Evolutionary conservation across 2,888 invertebrate genomes (phyloP).

Genomic region (Drosophila anomalata): DNA sequence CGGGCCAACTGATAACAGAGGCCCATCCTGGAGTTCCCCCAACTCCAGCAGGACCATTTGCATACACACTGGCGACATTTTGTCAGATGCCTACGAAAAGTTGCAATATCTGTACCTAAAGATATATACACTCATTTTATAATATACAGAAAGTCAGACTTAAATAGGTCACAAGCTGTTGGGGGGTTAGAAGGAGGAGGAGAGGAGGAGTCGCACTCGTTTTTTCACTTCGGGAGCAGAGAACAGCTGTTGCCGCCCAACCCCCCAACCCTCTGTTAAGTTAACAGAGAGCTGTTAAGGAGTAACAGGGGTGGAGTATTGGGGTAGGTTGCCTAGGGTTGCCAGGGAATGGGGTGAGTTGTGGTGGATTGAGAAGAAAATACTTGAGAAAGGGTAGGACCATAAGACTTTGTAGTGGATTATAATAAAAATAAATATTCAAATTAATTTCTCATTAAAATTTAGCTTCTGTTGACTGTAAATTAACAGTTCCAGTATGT

Average conservation of each 20-base stretch:
- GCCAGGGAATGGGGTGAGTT: background rate
- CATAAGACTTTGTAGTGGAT: too few relatives aligned
- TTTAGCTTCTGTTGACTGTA: background rate
- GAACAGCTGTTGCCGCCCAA: conserved; percentile 38
- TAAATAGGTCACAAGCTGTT: conserved; percentile 67
- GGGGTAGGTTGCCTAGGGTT: conserved; percentile 15
- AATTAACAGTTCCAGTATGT: background rate
- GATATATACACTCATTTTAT: background rate
- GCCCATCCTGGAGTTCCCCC: conserved; percentile 7
- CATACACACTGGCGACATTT: conserved; percentile 17
- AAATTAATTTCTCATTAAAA: too few relatives aligned
- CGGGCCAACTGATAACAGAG: conserved; percentile 54
- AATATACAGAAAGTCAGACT: conserved; percentile 5
- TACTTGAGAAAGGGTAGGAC: too few relatives aligned
- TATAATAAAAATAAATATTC: background rate
- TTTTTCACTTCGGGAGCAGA: conserved; percentile 37
- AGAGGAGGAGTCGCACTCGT: conserved; percentile 61
- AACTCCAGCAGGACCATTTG: conserved; percentile 36
- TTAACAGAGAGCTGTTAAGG: conserved; percentile 17
- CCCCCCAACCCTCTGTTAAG: conserved; percentile 4
- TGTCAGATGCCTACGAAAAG: conserved; percentile 4
- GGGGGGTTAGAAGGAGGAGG: too few relatives aligned
- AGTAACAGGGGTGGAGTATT: conserved; percentile 21
- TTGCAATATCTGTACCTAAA: conserved; percentile 19
- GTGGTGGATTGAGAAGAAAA: too few relatives aligned